Evolutionary conservation across 2,888 invertebrate genomes (phyloP), one percentile per base, ranked within the genome.

Genomic region (Brenthis hecate): DNA sequence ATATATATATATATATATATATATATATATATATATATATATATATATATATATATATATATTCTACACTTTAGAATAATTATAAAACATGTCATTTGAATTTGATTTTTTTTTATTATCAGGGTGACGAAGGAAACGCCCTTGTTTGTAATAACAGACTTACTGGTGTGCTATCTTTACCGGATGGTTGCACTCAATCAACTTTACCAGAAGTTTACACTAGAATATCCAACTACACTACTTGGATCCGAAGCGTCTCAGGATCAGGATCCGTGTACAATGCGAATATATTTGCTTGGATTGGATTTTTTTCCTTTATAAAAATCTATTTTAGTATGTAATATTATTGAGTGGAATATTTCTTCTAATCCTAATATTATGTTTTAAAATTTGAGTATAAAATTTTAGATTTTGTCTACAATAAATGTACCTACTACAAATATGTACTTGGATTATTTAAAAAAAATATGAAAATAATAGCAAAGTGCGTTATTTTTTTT

Each of bases 81-180:
- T 28, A 28, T 43, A 8, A 6, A 36, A 13, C n/a, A 14, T 5
- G 8, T n/a, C 14, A 13, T 50, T 50, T 50, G 6, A n/a, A 6
- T n/a, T 51, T 51, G 16, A 23, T 48, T 56, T 28, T 36, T 56
- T 50, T 32, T 11, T 32, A 14, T 57, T 19, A 19, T 43, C 74
- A 86, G 87, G 83, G 85, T 63, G 87, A 87, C 56, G 63, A 73
- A 19, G 87, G 86, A 8, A 83, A 83, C 28, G 74, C 82, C 2
- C 72, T 87, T 4, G 76, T 84, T 3, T 88, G 87, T 72, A 75
- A 73, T 6, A 80, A 80, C 8, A 78, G 77, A 6, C 74, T 87
- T 14, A 81, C 85, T 0, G 87, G 87, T 1, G 69, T 88, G 6
- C 72, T 86, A 0, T 79, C 83, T 47, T 28, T 76, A 2, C 78